Base-by-base conservation (phyloP, 2,113 vertebrate species). In the Chaenocephalus aceratus region DNA sequence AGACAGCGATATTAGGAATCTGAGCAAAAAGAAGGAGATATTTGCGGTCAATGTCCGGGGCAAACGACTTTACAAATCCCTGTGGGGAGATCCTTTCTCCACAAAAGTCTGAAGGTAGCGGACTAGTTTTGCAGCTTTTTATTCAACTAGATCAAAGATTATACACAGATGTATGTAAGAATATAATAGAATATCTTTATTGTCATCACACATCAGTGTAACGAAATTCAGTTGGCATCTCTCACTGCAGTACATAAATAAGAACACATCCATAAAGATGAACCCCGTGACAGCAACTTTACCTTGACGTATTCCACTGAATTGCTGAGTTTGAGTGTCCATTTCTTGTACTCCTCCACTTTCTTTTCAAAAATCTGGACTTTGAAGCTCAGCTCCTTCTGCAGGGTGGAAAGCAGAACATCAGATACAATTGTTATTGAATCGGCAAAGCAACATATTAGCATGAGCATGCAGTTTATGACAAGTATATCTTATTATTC, bases 321-420 rank as follows among this genome's bases (percentile, higher is more conserved):
- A 6, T 83, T 86, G 53, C 0, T 73, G 61, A 91, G 90, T 75
- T 87, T 85, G 6, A 59, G 84, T 6, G 61, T 84, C 34, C 75
- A 62, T 82, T 84, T 95, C 77, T 82, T 93, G 72, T 91, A 94
- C 0, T 54, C 49, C 0, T 91, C 89, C 84, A 93, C 64, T 84
- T 94, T 95, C 4, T 83, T 91, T 62, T 91, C 86, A 77, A 95
- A 92, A 26, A 94, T 94, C 23, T 84, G 64, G 44, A 94, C 80
- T 90, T 92, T 94, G 34, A 80, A 51, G 15, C 62, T 41, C 13
- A 95, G 92, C 63, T 94, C 88, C 0, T 65, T 90, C 95, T 95
- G 74, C 18, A 79, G 71, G 36, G 8, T 34, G 9, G 44, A 58
- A 72, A 68, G 6, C 49, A 45, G 23, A 30, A 57, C 5, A 44